A percentile compares a stretch with the other conserved stretches of the same genome.
phyloP scores from a whole-genome alignment of 1,140 invertebrate genomes.

The Arion vulgaris region DNA sequence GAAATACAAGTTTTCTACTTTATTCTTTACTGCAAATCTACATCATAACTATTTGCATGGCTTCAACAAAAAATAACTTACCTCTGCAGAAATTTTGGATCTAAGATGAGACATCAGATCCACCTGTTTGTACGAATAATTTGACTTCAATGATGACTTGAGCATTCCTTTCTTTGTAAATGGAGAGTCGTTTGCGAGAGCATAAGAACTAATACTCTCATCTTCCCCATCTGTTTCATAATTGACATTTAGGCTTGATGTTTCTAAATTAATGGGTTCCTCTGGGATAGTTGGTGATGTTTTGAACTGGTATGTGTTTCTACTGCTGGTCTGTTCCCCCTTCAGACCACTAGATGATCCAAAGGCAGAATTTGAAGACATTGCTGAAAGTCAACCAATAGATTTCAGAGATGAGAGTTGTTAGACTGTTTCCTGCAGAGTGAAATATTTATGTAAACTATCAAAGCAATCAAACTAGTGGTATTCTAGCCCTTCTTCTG shows the following conservation, averaged over 20 bases:
- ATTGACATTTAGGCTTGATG: conserved; percentile 11
- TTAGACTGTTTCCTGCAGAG: background rate
- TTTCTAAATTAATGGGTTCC: background rate
- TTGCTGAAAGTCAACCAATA: background rate
- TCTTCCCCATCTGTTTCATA: conserved; percentile 25
- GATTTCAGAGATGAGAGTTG: background rate
- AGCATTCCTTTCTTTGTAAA: background rate
- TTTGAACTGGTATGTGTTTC: background rate
- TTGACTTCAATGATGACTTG: background rate
- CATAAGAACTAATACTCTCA: conserved; percentile 21
- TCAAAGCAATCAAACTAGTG: background rate
- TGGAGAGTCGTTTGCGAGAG: background rate
- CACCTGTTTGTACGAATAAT: background rate
- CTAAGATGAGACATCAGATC: background rate
- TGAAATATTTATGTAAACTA: background rate
- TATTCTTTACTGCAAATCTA: too few species aligned
- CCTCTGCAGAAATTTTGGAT: background rate
- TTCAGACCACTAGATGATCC: background rate
- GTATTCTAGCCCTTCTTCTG: background rate
- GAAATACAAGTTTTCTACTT: too few species aligned
- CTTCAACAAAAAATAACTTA: background rate
- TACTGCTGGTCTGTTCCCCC: background rate
- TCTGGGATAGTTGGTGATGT: background rate
- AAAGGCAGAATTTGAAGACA: background rate
- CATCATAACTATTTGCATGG: too few species aligned